A percentile compares a stretch with the other conserved stretches of the same genome.
Conservation (phyloP, 2,113 vertebrate species). For the Bambusicola thoracicus region DNA sequence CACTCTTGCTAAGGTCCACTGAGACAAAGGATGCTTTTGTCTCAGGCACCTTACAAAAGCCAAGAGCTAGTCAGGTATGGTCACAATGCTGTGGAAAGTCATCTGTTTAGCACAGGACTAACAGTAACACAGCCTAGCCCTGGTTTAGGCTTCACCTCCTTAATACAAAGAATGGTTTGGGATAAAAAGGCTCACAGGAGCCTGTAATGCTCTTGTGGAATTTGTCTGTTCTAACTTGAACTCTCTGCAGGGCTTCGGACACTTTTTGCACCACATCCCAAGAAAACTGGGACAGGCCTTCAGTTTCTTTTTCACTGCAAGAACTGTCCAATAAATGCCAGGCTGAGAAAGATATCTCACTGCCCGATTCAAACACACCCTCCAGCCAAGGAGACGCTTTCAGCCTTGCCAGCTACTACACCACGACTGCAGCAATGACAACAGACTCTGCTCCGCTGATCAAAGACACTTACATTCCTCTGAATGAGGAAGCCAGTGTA, state of each 20-base stretch:
- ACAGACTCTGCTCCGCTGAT: neutral
- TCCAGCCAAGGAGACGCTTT: accelerated
- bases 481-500: neutral
- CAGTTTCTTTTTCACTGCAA: conserved; percentile 27
- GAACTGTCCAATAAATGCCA: conserved; percentile 62
- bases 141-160: neutral
- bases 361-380: neutral
- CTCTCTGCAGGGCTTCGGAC: conserved; percentile 62
- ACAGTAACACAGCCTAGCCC: neutral
- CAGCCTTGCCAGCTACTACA: neutral
- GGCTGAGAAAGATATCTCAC: neutral
- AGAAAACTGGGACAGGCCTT: neutral
- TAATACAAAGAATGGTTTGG: neutral
- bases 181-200: neutral
- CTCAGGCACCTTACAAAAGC: neutral
- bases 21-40: neutral
- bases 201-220: neutral
- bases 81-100: neutral
- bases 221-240: neutral
- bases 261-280: conserved; percentile 58
- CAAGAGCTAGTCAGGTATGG: neutral
- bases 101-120: neutral
- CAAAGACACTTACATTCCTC: neutral
- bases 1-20: neutral
- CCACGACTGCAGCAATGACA: neutral